These are phyloP conservation scores for Troides aeacus DNA, from an alignment of 2,888 invertebrate species.

Conservation along the genomic window DNA sequence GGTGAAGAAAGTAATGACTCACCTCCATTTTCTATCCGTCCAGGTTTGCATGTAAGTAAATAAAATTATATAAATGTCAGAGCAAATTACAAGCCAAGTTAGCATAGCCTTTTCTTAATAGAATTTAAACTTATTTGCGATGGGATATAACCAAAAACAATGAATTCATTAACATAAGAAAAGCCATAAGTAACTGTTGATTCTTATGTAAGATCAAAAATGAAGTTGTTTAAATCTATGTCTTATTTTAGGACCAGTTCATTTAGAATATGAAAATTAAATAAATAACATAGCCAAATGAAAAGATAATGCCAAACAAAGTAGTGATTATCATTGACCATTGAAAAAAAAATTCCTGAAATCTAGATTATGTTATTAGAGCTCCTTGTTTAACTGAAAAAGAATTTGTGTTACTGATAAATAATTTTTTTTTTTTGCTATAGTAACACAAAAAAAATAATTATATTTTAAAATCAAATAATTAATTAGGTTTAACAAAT, in stretches of 20 bases:
- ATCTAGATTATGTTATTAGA: neutral
- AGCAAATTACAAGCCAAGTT: slow-evolving; percentile 37
- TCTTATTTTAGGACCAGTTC: neutral
- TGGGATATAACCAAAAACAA: slow-evolving; percentile 7
- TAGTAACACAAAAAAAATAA: too few relatives aligned
- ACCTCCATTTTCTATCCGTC: slow-evolving; percentile 74
- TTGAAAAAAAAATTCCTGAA: neutral
- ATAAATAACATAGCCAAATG: neutral
- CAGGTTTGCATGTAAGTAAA: slow-evolving; percentile 74
- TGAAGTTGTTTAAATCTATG: neutral
- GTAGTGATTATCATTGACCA: neutral
- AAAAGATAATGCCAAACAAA: neutral
- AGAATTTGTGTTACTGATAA: neutral
- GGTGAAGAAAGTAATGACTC: slow-evolving; percentile 47
- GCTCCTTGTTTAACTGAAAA: neutral
- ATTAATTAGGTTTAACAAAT: too few relatives aligned
- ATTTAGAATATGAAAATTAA: neutral
- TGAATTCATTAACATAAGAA: neutral
- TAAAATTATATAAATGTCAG: slow-evolving; percentile 56
- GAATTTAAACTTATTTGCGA: slow-evolving; percentile 29
- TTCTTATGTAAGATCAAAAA: neutral
- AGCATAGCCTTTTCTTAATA: slow-evolving; percentile 22
- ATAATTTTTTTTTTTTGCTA: neutral
- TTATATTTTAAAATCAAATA: too few relatives aligned
- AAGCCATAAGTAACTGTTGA: neutral